Percentiles rank a stretch among this genome's conserved stretches.
Evolutionary conservation across 1,140 invertebrate species (phyloP).

Genomic region (Zaprionus capensis): DNA sequence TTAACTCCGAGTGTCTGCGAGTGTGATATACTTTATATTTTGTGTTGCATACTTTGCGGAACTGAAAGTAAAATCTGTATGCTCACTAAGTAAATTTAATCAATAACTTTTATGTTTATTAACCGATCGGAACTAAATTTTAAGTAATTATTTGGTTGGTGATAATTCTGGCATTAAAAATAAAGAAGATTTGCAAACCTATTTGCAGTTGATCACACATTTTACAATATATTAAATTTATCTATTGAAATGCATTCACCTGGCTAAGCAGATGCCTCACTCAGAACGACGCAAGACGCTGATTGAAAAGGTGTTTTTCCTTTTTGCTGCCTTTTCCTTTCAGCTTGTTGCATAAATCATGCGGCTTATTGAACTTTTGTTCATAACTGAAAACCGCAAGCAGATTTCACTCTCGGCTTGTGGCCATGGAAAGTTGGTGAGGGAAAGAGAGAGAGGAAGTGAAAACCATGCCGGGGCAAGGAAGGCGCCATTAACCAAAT

Average conservation of each 20-base stretch:
- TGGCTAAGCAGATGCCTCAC: neutral
- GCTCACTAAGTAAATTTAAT: too few species aligned
- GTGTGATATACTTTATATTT: too few species aligned
- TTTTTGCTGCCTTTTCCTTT: neutral
- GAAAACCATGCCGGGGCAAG: neutral
- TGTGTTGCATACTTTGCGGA: too few species aligned
- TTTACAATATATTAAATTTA: neutral
- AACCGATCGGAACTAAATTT: too few species aligned
- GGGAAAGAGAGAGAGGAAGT: neutral
- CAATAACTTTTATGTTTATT: too few species aligned
- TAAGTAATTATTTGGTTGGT: too few species aligned
- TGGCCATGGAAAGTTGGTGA: neutral
- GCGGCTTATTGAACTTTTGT: neutral
- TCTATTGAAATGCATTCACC: neutral
- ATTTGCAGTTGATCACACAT: neutral
- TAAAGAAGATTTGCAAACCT: too few species aligned
- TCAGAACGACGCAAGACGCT: neutral
- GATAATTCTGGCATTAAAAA: too few species aligned
- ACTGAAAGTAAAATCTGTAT: too few species aligned
- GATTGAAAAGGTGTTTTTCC: slow-evolving; percentile 8
- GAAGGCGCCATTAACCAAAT: slow-evolving; percentile 35
- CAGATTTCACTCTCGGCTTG: slow-evolving; percentile 10
- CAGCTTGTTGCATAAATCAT: neutral
- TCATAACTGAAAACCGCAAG: slow-evolving; percentile 19
- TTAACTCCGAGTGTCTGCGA: too few species aligned